Base-by-base conservation (phyloP, 2,797 vertebrate species). In the Parauchenoglanis ngamensis region DNA sequence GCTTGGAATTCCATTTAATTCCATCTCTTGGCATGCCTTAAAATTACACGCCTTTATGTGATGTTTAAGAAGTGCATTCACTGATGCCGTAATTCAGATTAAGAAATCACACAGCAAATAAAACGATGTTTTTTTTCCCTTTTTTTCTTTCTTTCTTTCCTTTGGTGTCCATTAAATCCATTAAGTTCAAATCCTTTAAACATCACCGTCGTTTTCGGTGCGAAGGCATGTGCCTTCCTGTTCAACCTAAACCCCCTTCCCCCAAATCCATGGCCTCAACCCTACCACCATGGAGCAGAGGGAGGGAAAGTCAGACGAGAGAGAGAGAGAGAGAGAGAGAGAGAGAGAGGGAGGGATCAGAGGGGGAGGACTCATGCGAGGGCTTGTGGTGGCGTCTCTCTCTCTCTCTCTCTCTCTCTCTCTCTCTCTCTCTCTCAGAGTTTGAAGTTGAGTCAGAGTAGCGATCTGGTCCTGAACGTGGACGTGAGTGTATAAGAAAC, bases 291-390 rank as follows among this genome's bases (percentile, higher is more conserved):
- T n/a, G n/a, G 86, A 77, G 59, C 17, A 28, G 93, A 93, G 93
- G 90, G 88, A 79, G 91, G 88, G 86, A 87, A 21, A 52, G 61
- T 67, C 25, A 13, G 35, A 11, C 46, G 49, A 28, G 86, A 83
- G 93, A 92, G 93, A 4, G 85, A 89, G 88, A 87, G 70, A 76
- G 87, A 89, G 91, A 91, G 54, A 61, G 85, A 23, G 40, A n/a
- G 85, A 28, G 61, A 59, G 49, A 31, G 65, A 80, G 75, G 67
- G 84, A 28, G 83, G 75, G 82, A 87, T 67, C 23, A 68, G 65
- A 81, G 72, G 88, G 68, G 95, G 95, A 95, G 94, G 95, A 95
- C 93, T 94, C 94, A 87, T 93, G 93, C 94, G 93, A 93, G 93
- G 94, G 95, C 94, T 94, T 93, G 94, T 90, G 93, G 94, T 90